A percentile compares a stretch with the other conserved stretches of the same genome.
phyloP scores from a whole-genome alignment of 1,140 invertebrate species.

The Pinna nobilis region DNA sequence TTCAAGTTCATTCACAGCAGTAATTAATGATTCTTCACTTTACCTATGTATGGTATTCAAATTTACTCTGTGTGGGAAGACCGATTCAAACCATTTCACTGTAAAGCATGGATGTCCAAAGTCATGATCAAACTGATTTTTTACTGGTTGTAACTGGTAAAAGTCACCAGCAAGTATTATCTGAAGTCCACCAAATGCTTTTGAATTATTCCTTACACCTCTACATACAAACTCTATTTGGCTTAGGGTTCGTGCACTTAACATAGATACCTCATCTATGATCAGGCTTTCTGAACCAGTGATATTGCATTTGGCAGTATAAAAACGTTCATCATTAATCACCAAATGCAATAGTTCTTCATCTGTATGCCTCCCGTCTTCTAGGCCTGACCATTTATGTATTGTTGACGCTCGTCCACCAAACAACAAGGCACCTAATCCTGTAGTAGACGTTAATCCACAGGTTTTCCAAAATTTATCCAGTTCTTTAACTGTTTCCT shows the following conservation, averaged over 20 bases:
- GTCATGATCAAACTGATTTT: constrained; percentile 32
- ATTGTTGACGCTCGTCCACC: constrained; percentile 17
- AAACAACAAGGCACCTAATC: constrained; percentile 10
- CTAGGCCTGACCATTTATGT: constrained; percentile 24
- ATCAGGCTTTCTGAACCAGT: neutral
- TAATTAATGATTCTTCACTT: constrained; percentile 3
- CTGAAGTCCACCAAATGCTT: constrained; percentile 21
- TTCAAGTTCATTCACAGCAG: constrained; percentile 23
- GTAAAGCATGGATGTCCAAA: constrained; percentile 17
- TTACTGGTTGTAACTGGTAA: constrained; percentile 38
- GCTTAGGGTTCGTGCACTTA: neutral
- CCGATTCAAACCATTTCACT: neutral
- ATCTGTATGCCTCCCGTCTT: constrained; percentile 20
- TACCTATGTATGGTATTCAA: constrained; percentile 21
- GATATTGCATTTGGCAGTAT: neutral
- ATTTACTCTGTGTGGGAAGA: constrained; percentile 14
- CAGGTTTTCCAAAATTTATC: neutral
- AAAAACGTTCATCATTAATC: constrained; percentile 12
- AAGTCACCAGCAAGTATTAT: constrained; percentile 38
- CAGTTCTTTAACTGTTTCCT: neutral
- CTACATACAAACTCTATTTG: constrained; percentile 7
- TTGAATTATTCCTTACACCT: constrained; percentile 4
- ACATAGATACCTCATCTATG: constrained; percentile 28
- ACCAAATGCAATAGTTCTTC: constrained; percentile 10
- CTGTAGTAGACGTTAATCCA: constrained; percentile 4